phyloP scores from a whole-genome alignment of 2,888 invertebrate species.

The Phaedon cochleariae region DNA sequence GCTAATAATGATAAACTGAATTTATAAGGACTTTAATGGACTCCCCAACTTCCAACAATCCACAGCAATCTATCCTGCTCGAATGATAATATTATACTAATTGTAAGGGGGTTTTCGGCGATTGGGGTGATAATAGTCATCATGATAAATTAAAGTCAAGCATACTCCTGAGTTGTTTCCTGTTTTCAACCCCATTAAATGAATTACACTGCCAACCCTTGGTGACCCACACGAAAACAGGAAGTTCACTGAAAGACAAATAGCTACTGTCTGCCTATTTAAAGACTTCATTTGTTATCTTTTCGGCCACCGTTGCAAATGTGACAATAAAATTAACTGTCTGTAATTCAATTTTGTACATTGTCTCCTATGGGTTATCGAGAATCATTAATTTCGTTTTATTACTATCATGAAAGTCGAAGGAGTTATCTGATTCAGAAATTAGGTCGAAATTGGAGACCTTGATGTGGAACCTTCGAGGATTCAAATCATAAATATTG shows the following conservation, averaged over 20 bases:
- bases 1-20: no score
- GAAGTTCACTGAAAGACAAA: background rate
- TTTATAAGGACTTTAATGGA: no score
- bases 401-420: no score
- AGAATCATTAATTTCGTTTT: no score
- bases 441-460: no score
- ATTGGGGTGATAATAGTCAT: background rate
- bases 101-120: no score
- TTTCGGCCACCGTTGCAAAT: background rate
- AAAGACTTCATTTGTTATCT: background rate
- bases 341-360: background rate
- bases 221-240: background rate
- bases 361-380: background rate
- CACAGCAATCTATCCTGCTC: no score
- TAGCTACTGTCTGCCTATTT: background rate
- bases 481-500: no score
- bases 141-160: background rate
- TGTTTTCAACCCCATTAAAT: background rate
- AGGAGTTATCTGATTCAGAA: no score
- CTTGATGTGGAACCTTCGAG: no score
- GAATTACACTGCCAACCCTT: background rate
- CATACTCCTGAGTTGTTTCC: background rate
- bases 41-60: no score
- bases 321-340: constrained; percentile 1
- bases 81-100: no score